Conservation (phyloP, 2,797 vertebrate genomes). For the Martes flavigula region DNA sequence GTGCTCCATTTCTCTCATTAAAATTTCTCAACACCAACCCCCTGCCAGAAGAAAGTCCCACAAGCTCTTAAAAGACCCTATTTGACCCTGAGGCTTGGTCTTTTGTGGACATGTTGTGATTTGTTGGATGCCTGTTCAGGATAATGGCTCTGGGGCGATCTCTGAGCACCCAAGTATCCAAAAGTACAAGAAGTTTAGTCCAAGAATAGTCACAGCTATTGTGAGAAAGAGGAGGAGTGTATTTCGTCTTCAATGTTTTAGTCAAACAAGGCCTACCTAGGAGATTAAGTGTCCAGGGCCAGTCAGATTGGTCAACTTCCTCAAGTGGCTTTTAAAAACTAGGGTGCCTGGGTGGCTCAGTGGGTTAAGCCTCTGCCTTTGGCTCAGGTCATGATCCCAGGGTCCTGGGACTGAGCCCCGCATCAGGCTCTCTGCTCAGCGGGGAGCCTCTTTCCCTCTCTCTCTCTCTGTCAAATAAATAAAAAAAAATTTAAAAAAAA, state of each 20-base stretch:
- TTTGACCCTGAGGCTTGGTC: not conserved
- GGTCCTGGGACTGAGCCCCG: too few relatives aligned
- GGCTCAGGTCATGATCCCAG: too few relatives aligned
- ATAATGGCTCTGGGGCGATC: not conserved
- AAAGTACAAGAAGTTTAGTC: not conserved
- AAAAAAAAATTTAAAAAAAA: too few relatives aligned
- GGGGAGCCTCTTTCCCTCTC: too few relatives aligned
- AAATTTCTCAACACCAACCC: not conserved
- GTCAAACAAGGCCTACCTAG: not conserved
- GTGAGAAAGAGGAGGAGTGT: not conserved
- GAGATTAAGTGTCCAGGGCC: not conserved
- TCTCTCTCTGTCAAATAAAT: too few relatives aligned
- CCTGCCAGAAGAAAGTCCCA: not conserved
- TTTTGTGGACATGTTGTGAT: not conserved
- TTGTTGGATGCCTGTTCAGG: not conserved
- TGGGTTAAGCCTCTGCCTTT: too few relatives aligned
- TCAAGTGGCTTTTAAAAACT: not conserved
- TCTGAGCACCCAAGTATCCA: not conserved
- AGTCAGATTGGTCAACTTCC: not conserved
- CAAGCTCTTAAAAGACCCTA: not conserved
- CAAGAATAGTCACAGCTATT: not conserved
- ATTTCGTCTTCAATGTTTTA: not conserved
- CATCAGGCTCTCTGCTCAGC: too few relatives aligned
- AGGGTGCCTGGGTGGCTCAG: too few relatives aligned
- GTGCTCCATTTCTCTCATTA: not conserved